Conservation (phyloP, 1,140 invertebrate species). For the Aphis gossypii region DNA sequence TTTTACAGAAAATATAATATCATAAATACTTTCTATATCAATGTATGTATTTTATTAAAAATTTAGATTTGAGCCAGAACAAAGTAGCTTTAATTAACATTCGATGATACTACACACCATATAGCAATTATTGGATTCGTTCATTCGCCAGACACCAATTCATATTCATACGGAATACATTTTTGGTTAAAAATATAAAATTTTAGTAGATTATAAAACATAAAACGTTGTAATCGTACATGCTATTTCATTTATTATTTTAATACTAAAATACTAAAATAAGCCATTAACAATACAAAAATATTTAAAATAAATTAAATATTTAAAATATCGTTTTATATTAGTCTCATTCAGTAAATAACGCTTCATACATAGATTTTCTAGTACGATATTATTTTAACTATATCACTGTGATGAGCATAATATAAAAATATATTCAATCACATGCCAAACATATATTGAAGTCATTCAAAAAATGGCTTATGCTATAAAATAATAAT, state of each 20-base stretch:
- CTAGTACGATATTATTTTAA: not conserved
- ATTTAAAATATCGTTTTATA: not conserved
- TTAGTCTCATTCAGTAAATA: not conserved
- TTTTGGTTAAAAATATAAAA: not conserved
- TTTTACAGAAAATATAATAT: not conserved
- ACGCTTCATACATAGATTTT: not conserved
- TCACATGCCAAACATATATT: not conserved
- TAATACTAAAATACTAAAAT: not conserved
- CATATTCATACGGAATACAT: not conserved
- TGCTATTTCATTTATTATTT: not conserved
- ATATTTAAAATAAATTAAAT: no score
- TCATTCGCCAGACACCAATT: not conserved
- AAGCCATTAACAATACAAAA: not conserved
- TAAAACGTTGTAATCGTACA: not conserved
- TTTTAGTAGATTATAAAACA: not conserved
- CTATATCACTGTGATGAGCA: not conserved
- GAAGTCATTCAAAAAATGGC: not conserved
- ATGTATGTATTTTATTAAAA: not conserved
- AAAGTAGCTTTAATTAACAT: no score
- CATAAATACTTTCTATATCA: not conserved
- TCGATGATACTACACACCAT: no score
- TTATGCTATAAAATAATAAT: not conserved
- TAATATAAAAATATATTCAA: not conserved
- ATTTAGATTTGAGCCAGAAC: not conserved
- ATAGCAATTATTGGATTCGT: no score